Conservation (phyloP, 2,888 invertebrate genomes). For the Timandra comae region DNA sequence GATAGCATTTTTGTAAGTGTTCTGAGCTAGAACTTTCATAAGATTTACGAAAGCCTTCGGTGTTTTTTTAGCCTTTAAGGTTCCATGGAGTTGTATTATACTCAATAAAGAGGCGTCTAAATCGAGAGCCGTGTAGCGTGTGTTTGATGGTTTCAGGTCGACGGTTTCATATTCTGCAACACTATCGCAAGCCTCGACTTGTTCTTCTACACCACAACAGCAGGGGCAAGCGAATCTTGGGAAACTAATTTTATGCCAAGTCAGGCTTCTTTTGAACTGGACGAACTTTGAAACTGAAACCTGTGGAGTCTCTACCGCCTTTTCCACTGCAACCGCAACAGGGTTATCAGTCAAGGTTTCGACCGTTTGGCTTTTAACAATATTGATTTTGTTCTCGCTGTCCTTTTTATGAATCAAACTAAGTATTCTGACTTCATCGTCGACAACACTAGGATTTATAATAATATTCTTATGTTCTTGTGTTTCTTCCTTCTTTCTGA, state of each 20-base stretch:
- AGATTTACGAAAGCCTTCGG: slow-evolving; percentile 33
- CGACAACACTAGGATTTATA: slow-evolving; percentile 8
- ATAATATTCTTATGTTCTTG: slow-evolving; percentile 14
- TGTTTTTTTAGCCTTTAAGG: slow-evolving; percentile 26
- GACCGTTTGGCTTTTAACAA: too few relatives aligned
- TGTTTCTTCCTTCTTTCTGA: slow-evolving; percentile 18
- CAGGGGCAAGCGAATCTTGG: slow-evolving; percentile 52
- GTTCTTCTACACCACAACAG: slow-evolving; percentile 42
- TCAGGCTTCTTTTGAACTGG: slow-evolving; percentile 5
- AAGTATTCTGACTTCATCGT: too few relatives aligned
- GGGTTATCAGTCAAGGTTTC: too few relatives aligned
- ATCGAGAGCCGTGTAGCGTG: slow-evolving; percentile 26
- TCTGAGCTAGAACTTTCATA: slow-evolving; percentile 35
- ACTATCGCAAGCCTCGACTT: slow-evolving; percentile 26
- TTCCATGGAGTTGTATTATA: slow-evolving; percentile 40
- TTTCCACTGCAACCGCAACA: too few relatives aligned
- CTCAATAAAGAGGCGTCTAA: slow-evolving; percentile 53
- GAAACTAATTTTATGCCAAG: slow-evolving; percentile 26
- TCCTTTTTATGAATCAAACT: too few relatives aligned
- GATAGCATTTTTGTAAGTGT: slow-evolving; percentile 41
- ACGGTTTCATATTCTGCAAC: slow-evolving; percentile 49
- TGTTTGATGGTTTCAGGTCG: slow-evolving; percentile 33
- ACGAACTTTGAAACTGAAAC: not conserved
- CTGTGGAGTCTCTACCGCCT: not conserved
- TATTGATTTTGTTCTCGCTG: too few relatives aligned